Percentiles rank a stretch among this genome's conserved stretches.
phyloP scores from a whole-genome alignment of 2,113 vertebrate species.

The Oncorhynchus nerka region DNA sequence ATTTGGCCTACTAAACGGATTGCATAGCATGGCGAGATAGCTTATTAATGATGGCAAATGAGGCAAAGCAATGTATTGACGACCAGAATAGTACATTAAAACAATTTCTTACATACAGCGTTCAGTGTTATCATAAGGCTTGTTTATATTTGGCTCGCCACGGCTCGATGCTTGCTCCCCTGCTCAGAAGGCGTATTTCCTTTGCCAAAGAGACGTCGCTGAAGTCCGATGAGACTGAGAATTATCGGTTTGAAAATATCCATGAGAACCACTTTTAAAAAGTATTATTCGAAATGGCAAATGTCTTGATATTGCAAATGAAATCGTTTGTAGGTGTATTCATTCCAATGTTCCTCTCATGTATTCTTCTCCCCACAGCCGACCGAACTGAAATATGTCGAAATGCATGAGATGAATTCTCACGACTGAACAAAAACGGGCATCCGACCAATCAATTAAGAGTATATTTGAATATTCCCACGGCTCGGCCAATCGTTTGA shows the following conservation, averaged over 20 bases:
- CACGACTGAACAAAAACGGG: constrained; percentile 52
- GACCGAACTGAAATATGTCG: constrained; percentile 54
- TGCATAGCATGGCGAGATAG: not conserved
- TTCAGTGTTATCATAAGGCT: constrained; percentile 69
- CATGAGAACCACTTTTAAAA: constrained; percentile 49
- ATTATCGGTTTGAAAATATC: constrained; percentile 53
- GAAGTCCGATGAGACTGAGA: constrained; percentile 45
- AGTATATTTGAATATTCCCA: constrained; percentile 62
- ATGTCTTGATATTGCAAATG: not conserved
- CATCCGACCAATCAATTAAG: constrained; percentile 66
- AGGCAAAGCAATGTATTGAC: not conserved
- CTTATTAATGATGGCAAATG: not conserved
- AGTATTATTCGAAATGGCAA: constrained; percentile 39
- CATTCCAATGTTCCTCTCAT: not conserved
- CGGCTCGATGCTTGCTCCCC: constrained; percentile 60
- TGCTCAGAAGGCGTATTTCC: constrained; percentile 68
- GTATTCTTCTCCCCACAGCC: constrained; percentile 31
- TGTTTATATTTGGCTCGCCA: constrained; percentile 71
- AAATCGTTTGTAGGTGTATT: not conserved
- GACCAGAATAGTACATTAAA: not conserved
- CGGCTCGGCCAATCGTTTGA: constrained; percentile 60
- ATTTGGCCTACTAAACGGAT: not conserved
- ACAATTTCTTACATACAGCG: constrained; percentile 66
- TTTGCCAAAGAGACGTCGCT: constrained; percentile 49
- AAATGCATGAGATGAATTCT: constrained; percentile 48